A percentile compares a stretch with the other conserved stretches of the same genome.
Conservation (phyloP, 2,113 vertebrate genomes). For the Nycticryphes semicollaris region DNA sequence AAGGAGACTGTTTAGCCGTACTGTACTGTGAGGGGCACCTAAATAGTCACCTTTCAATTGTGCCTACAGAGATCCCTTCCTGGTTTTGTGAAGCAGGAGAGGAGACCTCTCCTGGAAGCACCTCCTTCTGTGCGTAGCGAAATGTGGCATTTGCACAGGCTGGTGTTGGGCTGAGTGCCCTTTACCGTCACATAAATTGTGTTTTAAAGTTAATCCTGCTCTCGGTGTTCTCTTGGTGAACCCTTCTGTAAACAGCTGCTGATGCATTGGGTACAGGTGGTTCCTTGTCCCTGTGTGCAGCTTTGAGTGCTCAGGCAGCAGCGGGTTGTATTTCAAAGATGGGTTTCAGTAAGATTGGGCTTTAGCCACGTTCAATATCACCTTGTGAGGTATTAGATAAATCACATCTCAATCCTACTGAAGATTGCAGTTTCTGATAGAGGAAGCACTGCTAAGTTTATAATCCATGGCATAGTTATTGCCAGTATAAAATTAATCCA, state of each 20-base stretch:
- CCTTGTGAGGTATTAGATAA: slow-evolving; percentile 8
- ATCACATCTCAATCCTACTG: not conserved
- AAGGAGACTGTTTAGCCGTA: not conserved
- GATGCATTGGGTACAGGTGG: not conserved
- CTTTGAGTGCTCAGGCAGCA: not conserved
- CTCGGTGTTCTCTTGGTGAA: not conserved
- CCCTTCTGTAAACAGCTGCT: not conserved
- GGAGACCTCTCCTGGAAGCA: not conserved
- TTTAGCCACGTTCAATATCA: not conserved
- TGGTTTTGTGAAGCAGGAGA: not conserved
- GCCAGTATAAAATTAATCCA: not conserved
- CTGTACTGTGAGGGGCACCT: not conserved
- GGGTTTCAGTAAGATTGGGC: not conserved
- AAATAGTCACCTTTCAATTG: not conserved
- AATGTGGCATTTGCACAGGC: not conserved
- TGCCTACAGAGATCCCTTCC: not conserved
- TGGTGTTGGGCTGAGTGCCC: not conserved
- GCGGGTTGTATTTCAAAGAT: not conserved
- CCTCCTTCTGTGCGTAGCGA: not conserved
- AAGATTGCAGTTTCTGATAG: not conserved
- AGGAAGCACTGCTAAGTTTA: not conserved
- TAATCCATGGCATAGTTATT: not conserved
- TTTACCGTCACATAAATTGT: not conserved
- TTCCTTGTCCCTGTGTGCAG: not conserved
- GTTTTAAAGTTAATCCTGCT: not conserved